Evolutionary conservation across 1,140 invertebrate species (phyloP).

Genomic region (Brachionus sp.): DNA sequence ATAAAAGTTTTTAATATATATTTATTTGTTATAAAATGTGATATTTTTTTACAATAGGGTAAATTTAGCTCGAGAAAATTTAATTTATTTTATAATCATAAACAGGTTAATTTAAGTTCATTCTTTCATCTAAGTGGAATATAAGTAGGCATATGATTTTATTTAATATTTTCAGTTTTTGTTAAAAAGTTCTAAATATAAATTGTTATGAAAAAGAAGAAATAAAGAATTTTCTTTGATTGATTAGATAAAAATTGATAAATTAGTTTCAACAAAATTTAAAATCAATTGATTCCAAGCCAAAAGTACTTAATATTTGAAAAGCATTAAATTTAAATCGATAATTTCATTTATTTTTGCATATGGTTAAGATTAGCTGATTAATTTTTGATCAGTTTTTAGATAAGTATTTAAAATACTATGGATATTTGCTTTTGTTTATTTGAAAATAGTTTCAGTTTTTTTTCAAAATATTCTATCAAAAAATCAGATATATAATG

Average conservation of each 20-base stretch:
- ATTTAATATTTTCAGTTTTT: background rate
- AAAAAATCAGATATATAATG: background rate
- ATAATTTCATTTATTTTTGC: background rate
- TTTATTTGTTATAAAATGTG: background rate
- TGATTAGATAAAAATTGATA: background rate
- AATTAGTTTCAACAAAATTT: background rate
- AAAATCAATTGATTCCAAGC: background rate
- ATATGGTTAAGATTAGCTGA: background rate
- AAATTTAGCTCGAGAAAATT: background rate
- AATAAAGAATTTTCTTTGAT: background rate
- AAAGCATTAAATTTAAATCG: background rate
- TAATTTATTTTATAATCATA: background rate
- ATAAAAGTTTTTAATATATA: background rate
- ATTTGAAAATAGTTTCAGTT: background rate
- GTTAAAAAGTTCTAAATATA: background rate
- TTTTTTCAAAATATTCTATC: background rate
- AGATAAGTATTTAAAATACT: background rate
- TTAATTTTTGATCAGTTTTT: background rate
- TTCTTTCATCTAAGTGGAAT: background rate
- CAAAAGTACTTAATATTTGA: background rate
- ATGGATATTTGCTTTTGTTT: background rate
- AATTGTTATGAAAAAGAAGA: background rate
- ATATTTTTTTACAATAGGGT: background rate
- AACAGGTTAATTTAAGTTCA: background rate
- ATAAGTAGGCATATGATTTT: background rate